These are phyloP conservation scores for Rissa tridactyla DNA, from an alignment of 2,113 vertebrate species.

Conservation along the genomic window DNA sequence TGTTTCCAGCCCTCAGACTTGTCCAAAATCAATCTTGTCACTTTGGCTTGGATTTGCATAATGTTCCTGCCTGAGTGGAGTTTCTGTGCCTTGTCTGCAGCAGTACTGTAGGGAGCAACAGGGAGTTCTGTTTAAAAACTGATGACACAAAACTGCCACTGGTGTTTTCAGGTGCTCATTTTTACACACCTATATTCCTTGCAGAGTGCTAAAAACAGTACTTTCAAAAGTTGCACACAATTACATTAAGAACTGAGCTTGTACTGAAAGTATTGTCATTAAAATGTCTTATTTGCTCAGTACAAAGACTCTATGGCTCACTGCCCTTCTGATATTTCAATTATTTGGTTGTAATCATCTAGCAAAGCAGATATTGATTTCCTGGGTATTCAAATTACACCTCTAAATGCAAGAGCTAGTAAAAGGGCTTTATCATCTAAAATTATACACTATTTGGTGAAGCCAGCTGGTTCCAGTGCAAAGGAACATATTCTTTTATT, in stretches of 20 bases:
- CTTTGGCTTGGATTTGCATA: conserved; percentile 31
- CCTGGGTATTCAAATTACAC: conserved; percentile 71
- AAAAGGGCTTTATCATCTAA: conserved; percentile 65
- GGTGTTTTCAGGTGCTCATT: conserved; percentile 22
- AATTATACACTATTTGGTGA: conserved; percentile 67
- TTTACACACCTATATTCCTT: not conserved
- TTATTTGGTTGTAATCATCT: conserved; percentile 74
- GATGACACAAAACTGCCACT: not conserved
- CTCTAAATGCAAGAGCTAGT: conserved; percentile 50
- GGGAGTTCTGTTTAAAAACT: not conserved
- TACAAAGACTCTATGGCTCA: conserved; percentile 65
- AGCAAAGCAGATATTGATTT: conserved; percentile 77
- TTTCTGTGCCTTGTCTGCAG: not conserved
- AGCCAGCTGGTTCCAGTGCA: conserved; percentile 33
- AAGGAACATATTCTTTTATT: conserved; percentile 41
- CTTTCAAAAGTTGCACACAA: conserved; percentile 54
- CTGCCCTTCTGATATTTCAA: conserved; percentile 75
- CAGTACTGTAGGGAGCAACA: not conserved
- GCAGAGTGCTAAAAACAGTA: not conserved
- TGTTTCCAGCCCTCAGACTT: conserved; percentile 19
- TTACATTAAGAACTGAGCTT: conserved; percentile 37
- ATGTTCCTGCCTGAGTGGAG: not conserved
- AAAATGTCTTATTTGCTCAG: conserved; percentile 51
- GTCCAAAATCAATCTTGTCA: conserved; percentile 32
- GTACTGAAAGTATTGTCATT: conserved; percentile 34